These are phyloP conservation scores for Monodelphis domestica DNA, from an alignment of 2,797 vertebrate species.

Conservation along the genomic window DNA sequence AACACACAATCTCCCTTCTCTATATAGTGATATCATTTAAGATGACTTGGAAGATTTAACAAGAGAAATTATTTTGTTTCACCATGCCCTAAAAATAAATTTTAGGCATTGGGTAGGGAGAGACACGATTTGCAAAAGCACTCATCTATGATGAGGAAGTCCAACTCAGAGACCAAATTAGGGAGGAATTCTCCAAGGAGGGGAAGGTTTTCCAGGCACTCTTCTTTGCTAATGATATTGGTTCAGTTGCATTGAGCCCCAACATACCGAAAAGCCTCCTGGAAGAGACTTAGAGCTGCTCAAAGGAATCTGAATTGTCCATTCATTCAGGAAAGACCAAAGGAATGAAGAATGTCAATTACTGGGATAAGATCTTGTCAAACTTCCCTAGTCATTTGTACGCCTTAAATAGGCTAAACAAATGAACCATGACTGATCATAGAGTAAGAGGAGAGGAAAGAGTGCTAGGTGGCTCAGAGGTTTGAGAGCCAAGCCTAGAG, in stretches of 20 bases:
- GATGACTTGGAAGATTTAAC: background rate
- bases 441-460: background rate
- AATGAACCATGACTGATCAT: background rate
- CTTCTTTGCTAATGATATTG: background rate
- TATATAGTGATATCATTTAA: background rate
- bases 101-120: background rate
- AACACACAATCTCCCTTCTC: background rate
- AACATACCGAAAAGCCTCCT: background rate
- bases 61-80: background rate
- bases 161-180: background rate
- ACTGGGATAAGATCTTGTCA: background rate
- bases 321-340: background rate
- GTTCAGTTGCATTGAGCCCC: background rate
- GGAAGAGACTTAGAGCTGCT: background rate
- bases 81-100: background rate
- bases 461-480: no score
- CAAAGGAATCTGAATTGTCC: background rate
- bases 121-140: background rate
- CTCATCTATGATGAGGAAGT: background rate
- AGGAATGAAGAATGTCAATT: background rate
- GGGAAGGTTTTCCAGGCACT: background rate
- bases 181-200: background rate
- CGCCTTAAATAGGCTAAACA: background rate
- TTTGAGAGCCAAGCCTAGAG: no score
- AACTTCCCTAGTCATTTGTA: background rate